Base-by-base conservation (phyloP, 2,797 vertebrate species). In the Macropus fuliginosus region DNA sequence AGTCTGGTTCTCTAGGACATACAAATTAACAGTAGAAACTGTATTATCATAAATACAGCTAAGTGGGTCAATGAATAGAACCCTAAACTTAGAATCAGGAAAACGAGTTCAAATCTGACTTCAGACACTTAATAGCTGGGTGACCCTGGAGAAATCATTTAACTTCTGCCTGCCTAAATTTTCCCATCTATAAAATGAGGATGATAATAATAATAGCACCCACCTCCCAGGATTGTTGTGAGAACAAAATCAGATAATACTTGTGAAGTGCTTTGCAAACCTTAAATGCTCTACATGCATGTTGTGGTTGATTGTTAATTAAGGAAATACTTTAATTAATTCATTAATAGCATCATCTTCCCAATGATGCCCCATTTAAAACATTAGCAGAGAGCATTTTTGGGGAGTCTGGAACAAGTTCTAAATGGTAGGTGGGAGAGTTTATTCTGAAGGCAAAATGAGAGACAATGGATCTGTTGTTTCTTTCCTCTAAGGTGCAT, bases 371-470 rank as follows among this genome's bases (percentile, higher is more conserved):
- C n/a, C n/a, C 40, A 81, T 40, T 46, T 24, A 81, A 81, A 81
- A 92, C 10, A 56, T 10, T 24, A 24, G 94, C 10, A 94, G 55
- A 18, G 90, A 94, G 31, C 9, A 14, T 13, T 27, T 90, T 91
- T 28, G 18, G 16, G 27, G 91, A 89, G 12, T 52, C 81, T 56
- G 90, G 91, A 52, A 91, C 18, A 66, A 54, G 56, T 9, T 46
- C 66, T 40, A 46, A 46, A 31, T 81, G 66, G 40, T 24, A 81
- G 21, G 0, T 29, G 59, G 50, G 56, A 27, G 1, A 92, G 40
- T 55, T 90, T 93, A 94, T 94, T 94, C 55, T 91, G 28, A 24
- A 92, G 56, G 18, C 24, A 81, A 87, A 55, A 29, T 21, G 54
- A 62, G 34, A 93, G 12, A 12, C 16, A 14, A 29, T 55, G 91